These are phyloP conservation scores for Bambusicola thoracicus DNA, from an alignment of 2,113 vertebrate species.

Conservation along the genomic window DNA sequence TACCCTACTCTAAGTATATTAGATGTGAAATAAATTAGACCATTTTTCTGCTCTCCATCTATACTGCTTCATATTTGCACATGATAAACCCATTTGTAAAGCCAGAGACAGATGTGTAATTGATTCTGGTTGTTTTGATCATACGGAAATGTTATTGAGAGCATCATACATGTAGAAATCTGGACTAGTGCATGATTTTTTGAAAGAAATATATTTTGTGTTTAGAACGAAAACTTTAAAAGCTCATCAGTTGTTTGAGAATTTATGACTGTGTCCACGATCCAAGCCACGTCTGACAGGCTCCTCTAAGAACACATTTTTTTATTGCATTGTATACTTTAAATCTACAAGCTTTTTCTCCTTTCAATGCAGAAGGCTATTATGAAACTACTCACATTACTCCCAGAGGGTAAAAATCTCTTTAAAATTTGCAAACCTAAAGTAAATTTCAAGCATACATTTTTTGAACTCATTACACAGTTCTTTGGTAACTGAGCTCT, in stretches of 20 bases:
- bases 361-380: conserved; percentile 35
- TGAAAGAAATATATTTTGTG: neutral
- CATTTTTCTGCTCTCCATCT: neutral
- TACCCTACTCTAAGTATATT: neutral
- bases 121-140: neutral
- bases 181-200: neutral
- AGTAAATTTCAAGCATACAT: conserved; percentile 67
- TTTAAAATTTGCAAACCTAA: conserved; percentile 69
- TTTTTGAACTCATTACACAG: conserved; percentile 40
- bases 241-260: neutral
- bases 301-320: neutral
- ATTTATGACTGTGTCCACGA: neutral
- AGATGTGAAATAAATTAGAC: neutral
- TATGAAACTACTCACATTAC: conserved; percentile 24
- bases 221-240: neutral
- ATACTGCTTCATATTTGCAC: too few relatives aligned
- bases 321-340: conserved; percentile 17
- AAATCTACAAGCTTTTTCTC: conserved; percentile 46
- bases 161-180: conserved; percentile 4
- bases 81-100: neutral
- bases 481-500: conserved; percentile 1
- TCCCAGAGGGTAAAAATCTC: conserved; percentile 40
- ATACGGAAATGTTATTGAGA: neutral
- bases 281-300: conserved; percentile 20
- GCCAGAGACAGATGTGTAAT: neutral